Percentiles rank a stretch among this genome's conserved stretches.
Conservation (phyloP, 2,888 invertebrate genomes). For the Nebria brevicollis region DNA sequence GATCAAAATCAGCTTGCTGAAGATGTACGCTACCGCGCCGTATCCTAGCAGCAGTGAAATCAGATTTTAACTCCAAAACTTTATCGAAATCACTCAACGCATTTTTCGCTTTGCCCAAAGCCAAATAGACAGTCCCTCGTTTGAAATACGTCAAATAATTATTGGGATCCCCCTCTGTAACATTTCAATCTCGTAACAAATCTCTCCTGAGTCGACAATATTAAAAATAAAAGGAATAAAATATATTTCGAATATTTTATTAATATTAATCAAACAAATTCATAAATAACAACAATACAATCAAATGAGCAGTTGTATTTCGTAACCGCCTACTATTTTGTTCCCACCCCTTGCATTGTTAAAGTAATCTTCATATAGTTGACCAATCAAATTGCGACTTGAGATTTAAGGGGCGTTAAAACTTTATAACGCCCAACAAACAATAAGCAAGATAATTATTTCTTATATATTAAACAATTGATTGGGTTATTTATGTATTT, state of each 20-base stretch:
- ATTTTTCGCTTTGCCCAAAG: constrained; percentile 93
- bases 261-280: no score
- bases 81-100: constrained; percentile 93
- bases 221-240: background rate
- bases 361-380: no score
- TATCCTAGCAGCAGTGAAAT: constrained; percentile 87
- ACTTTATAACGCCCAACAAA: no score
- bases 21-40: constrained; percentile 86
- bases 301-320: no score
- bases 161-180: constrained; percentile 90
- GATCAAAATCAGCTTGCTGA: constrained; percentile 86
- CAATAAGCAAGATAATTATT: no score
- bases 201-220: background rate
- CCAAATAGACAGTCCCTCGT: constrained; percentile 95
- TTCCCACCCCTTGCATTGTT: no score
- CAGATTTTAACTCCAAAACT: constrained; percentile 93
- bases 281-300: no score
- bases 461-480: no score
- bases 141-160: constrained; percentile 97
- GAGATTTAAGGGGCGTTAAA: no score
- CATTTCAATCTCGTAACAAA: constrained; percentile 14
- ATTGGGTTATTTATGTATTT: background rate
- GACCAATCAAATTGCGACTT: no score
- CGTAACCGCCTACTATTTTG: no score
- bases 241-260: background rate